Evolutionary conservation across 1,140 invertebrate genomes (phyloP).

Genomic region (Gryon sp.): DNA sequence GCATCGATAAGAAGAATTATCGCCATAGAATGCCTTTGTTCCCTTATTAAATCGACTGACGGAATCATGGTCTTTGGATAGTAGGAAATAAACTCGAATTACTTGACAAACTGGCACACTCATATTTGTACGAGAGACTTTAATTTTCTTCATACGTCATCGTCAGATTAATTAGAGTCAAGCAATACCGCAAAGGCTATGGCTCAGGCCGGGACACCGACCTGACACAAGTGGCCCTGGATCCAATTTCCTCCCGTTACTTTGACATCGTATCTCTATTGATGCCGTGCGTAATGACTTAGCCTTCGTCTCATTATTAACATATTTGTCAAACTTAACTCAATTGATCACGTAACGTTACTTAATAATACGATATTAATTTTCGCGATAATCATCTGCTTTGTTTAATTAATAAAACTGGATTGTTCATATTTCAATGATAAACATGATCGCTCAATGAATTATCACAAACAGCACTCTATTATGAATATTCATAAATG

Average conservation of each 20-base stretch:
- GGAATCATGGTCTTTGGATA: conserved; percentile 4
- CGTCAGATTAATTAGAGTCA: conserved; percentile 52
- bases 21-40: conserved; percentile 20
- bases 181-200: conserved; percentile 28
- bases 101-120: conserved; percentile 38
- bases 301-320: conserved; percentile 44
- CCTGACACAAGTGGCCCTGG: conserved; percentile 51
- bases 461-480: background rate
- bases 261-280: conserved; percentile 50
- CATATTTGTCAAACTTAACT: conserved; percentile 50
- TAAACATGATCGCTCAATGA: background rate
- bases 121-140: conserved; percentile 14
- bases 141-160: conserved; percentile 49
- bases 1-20: conserved; percentile 18
- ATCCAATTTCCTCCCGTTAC: conserved; percentile 59
- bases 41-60: conserved; percentile 14
- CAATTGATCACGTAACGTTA: conserved; percentile 24
- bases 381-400: conserved; percentile 23
- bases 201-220: conserved; percentile 21
- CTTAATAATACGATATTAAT: conserved; percentile 34
- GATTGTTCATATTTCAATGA: too few species aligned
- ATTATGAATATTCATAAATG: too few species aligned
- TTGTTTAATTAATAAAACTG: conserved; percentile 20
- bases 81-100: conserved; percentile 33
- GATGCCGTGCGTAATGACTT: conserved; percentile 42